A percentile compares a stretch with the other conserved stretches of the same genome.
Evolutionary conservation across 2,888 invertebrate genomes (phyloP).

Genomic region (Sinotaia quadrata): DNA sequence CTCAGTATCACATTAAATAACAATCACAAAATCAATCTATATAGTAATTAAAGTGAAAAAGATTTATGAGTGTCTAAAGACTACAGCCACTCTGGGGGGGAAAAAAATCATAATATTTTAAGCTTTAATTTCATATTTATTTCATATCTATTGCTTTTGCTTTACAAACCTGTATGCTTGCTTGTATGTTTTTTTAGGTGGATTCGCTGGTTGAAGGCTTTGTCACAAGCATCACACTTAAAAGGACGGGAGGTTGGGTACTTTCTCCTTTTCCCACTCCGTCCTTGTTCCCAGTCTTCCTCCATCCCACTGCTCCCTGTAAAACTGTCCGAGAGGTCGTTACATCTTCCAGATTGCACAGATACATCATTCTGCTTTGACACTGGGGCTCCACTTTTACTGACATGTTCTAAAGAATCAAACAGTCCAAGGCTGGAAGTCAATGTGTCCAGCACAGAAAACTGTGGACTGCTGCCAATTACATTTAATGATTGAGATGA

Average conservation of each 20-base stretch:
- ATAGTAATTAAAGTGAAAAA: too few species aligned
- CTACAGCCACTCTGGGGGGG: too few species aligned
- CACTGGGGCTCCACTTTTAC: not conserved
- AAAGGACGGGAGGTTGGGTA: constrained; percentile 66
- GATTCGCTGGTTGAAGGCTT: constrained; percentile 71
- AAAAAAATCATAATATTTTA: too few species aligned
- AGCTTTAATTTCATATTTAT: too few species aligned
- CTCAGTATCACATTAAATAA: too few species aligned
- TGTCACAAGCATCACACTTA: constrained; percentile 68
- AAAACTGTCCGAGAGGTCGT: too few species aligned
- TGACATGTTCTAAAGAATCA: constrained; percentile 6
- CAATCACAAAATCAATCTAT: too few species aligned
- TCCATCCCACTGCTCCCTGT: not conserved
- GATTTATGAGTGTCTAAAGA: too few species aligned
- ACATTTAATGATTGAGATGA: too few species aligned
- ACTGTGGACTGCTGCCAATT: too few species aligned
- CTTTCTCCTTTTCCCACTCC: constrained; percentile 45
- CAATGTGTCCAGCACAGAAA: not conserved
- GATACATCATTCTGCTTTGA: not conserved
- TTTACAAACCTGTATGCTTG: constrained; percentile 68
- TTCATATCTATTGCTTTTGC: too few species aligned
- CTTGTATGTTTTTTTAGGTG: constrained; percentile 72
- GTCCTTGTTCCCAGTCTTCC: constrained; percentile 36
- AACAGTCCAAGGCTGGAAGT: not conserved
- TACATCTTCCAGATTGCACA: not conserved